Evolutionary conservation across 2,888 invertebrate genomes (phyloP).

Genomic region (Globia sparganii): DNA sequence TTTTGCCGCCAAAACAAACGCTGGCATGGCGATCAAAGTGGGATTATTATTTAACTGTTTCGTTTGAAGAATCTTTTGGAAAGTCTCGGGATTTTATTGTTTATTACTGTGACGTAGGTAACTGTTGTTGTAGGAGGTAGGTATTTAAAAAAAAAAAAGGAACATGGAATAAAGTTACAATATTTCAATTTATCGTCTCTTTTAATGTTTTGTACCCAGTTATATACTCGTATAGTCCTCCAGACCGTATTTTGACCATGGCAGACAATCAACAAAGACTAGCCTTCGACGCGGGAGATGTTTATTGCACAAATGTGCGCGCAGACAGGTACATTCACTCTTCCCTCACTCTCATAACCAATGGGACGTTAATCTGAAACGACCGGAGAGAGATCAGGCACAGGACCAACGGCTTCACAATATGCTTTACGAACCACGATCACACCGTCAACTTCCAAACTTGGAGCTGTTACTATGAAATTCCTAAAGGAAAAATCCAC

Average conservation of each 20-base stretch:
- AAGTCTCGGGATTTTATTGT: slow-evolving; percentile 1
- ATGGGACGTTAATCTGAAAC: no score
- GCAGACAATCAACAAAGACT: neutral
- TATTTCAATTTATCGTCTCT: neutral
- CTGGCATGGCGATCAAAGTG: slow-evolving; percentile 77
- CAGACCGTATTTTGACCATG: neutral
- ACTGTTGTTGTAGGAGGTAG: neutral
- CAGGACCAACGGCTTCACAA: no score
- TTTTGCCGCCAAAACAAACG: slow-evolving; percentile 78
- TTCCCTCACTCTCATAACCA: no score
- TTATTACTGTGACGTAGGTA: slow-evolving; percentile 26
- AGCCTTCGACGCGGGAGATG: neutral
- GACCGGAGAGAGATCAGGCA: no score
- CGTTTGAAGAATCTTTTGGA: slow-evolving; percentile 71
- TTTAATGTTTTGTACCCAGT: neutral
- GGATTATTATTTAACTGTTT: slow-evolving; percentile 70
- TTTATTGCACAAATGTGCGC: no score
- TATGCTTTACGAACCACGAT: no score
- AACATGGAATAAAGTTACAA: neutral
- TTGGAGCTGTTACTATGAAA: neutral
- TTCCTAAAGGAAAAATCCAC: neutral
- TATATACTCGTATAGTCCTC: neutral
- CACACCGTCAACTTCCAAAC: neutral
- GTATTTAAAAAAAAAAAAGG: neutral
- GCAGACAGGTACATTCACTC: no score